A percentile compares a stretch with the other conserved stretches of the same genome.
These are phyloP conservation scores for Microcebus tavaratra DNA, from an alignment of 2,113 vertebrate genomes.

Conservation along the genomic window DNA sequence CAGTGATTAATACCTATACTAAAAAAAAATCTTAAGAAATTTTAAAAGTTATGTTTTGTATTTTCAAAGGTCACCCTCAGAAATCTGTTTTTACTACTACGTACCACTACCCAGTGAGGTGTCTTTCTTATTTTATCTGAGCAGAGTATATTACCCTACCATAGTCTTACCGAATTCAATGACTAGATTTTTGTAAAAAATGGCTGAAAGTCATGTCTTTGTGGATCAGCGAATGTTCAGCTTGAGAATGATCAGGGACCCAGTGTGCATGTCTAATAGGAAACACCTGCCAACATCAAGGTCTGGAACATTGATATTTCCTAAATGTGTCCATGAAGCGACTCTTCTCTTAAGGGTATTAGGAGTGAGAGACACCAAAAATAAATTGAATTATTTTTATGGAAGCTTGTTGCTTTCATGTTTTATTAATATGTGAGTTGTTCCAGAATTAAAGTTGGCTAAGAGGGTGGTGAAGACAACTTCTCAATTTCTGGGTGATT, in stretches of 20 bases:
- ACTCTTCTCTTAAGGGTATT: slow-evolving; percentile 6
- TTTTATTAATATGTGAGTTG: neutral
- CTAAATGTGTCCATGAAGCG: neutral
- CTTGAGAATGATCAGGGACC: neutral
- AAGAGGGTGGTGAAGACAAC: neutral
- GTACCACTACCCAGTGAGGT: neutral
- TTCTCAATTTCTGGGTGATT: neutral
- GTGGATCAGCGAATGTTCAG: neutral
- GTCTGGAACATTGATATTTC: neutral
- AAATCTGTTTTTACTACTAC: neutral
- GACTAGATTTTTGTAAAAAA: neutral
- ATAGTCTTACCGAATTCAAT: neutral
- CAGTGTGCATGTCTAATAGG: neutral
- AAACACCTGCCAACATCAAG: neutral
- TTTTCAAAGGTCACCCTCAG: slow-evolving; percentile 20
- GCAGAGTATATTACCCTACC: neutral
- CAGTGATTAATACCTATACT: neutral
- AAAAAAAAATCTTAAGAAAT: neutral
- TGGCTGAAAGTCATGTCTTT: neutral
- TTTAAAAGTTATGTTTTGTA: neutral
- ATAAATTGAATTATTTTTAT: neutral
- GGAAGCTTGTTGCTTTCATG: neutral
- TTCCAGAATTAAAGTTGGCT: neutral
- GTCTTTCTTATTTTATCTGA: neutral
- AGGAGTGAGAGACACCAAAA: neutral